A percentile compares a stretch with the other conserved stretches of the same genome.
Evolutionary conservation across 1,140 invertebrate genomes (phyloP).

Genomic region (Listronotus oregonensis): DNA sequence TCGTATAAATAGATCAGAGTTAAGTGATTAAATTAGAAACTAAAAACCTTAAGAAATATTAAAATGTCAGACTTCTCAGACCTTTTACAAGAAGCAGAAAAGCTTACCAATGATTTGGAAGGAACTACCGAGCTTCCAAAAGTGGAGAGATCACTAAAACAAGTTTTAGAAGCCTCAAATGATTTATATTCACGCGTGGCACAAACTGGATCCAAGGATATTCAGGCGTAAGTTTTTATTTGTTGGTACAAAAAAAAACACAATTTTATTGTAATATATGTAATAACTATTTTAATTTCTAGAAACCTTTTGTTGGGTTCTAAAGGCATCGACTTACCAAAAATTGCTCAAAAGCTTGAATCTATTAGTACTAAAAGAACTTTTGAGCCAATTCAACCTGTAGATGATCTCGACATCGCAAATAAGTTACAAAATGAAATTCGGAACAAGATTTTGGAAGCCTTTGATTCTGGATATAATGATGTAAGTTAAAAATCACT

Average conservation of each 20-base stretch:
- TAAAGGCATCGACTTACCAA: constrained; percentile 90
- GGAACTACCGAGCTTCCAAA: constrained; percentile 79
- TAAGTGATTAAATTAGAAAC: too few species aligned
- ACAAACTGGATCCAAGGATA: constrained; percentile 82
- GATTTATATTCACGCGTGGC: constrained; percentile 86
- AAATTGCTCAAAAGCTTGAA: constrained; percentile 89
- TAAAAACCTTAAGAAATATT: too few species aligned
- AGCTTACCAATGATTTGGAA: constrained; percentile 86
- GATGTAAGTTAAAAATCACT: constrained; percentile 74
- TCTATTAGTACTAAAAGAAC: constrained; percentile 80
- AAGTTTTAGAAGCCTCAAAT: constrained; percentile 90
- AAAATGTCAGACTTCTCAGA: constrained; percentile 74
- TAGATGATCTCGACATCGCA: constrained; percentile 86
- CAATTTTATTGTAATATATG: neutral
- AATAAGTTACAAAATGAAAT: constrained; percentile 91
- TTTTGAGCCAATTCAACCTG: constrained; percentile 88
- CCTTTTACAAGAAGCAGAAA: constrained; percentile 87
- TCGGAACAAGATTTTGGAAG: constrained; percentile 89
- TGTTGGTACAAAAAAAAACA: neutral
- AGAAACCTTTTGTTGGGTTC: constrained; percentile 91
- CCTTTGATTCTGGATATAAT: constrained; percentile 88
- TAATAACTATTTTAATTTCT: constrained; percentile 50
- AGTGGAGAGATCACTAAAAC: constrained; percentile 87
- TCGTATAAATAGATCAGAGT: too few species aligned
- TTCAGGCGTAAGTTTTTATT: constrained; percentile 81